phyloP scores from a whole-genome alignment of 2,113 vertebrate species.

The Pelodiscus sinensis region DNA sequence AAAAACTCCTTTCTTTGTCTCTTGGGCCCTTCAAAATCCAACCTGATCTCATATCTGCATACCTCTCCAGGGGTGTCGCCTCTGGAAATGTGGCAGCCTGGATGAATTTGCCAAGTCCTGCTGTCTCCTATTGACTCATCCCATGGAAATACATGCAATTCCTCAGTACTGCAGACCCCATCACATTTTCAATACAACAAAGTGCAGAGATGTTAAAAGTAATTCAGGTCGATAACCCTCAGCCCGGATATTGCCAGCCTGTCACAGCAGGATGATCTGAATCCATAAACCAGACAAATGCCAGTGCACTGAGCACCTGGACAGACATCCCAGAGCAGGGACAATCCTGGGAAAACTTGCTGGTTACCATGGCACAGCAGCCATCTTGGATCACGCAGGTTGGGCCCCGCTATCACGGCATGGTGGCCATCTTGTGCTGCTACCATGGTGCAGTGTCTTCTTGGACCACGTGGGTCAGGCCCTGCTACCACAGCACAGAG shows the following conservation, averaged over 20 bases:
- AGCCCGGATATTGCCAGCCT: not conserved
- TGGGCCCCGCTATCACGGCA: too few species aligned
- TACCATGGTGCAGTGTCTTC: too few species aligned
- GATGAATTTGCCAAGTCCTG: not conserved
- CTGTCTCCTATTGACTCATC: not conserved
- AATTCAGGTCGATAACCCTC: not conserved
- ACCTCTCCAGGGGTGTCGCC: not conserved
- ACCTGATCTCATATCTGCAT: not conserved
- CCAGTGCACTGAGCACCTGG: not conserved
- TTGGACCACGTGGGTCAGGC: too few species aligned
- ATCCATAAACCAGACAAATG: not conserved
- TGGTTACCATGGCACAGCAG: too few species aligned
- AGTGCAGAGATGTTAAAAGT: not conserved
- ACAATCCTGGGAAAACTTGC: not conserved
- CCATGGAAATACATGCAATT: not conserved
- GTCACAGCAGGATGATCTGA: not conserved
- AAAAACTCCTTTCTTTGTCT: not conserved
- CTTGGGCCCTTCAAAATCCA: not conserved
- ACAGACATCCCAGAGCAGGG: not conserved
- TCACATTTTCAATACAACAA: not conserved
- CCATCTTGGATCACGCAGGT: too few species aligned
- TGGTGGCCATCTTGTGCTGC: too few species aligned
- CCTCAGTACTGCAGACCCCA: not conserved
- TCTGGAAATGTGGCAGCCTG: not conserved
- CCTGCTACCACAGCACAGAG: too few species aligned